Percentiles rank a stretch among this genome's conserved stretches.
phyloP scores from a whole-genome alignment of 64 coral and sea anemone genomes.

The Actinia equina region DNA sequence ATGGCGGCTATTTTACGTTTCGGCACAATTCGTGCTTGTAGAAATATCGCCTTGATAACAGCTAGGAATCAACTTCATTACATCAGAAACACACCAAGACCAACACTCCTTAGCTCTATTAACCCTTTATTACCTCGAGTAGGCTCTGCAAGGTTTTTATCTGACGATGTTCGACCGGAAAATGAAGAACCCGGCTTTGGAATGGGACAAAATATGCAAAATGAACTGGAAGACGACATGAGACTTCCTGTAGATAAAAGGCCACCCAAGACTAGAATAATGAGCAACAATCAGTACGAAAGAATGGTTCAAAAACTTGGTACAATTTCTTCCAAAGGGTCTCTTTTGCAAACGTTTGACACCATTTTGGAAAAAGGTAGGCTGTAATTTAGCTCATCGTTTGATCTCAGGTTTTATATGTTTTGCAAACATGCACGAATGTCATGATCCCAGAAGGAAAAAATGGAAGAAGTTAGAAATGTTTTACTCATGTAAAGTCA shows the following conservation, averaged over 20 bases:
- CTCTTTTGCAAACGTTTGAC: slow-evolving; percentile 26
- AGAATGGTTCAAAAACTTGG: slow-evolving; percentile 36
- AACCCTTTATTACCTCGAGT: slow-evolving; percentile 10
- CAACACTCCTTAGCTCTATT: background rate
- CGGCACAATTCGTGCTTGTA: slow-evolving; percentile 22
- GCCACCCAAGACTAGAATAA: background rate
- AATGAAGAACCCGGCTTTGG: background rate
- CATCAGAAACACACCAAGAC: background rate
- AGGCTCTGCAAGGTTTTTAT: slow-evolving; percentile 15
- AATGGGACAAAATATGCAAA: background rate
- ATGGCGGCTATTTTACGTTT: slow-evolving; percentile 49
- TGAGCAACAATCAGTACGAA: slow-evolving; percentile 20
- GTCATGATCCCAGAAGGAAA: background rate
- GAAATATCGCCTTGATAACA: slow-evolving; percentile 22
- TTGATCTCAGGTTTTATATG: background rate
- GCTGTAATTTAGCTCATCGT: too few relatives aligned
- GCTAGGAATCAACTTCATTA: slow-evolving; percentile 15
- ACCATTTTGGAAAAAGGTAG: slow-evolving; percentile 46
- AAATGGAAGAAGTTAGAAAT: background rate
- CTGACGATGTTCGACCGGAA: background rate
- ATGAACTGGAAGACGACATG: background rate
- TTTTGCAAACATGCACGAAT: background rate
- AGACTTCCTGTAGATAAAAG: background rate
- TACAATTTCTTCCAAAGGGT: slow-evolving; percentile 10
- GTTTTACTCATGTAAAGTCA: background rate